These are phyloP conservation scores for Daboia siamensis DNA, from an alignment of 2,113 vertebrate genomes.

Conservation along the genomic window DNA sequence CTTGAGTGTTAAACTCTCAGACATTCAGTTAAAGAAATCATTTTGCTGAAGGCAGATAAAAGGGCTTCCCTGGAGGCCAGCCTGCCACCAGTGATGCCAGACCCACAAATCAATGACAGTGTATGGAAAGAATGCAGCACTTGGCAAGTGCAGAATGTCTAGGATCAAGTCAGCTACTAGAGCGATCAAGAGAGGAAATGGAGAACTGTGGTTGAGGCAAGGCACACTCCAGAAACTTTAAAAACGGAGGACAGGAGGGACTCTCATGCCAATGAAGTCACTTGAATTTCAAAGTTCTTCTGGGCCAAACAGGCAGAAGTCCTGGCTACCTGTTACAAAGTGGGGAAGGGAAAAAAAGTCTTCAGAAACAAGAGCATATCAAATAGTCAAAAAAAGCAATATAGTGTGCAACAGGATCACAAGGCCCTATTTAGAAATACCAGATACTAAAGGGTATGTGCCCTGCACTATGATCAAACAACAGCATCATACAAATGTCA, in stretches of 20 bases:
- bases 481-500: background rate
- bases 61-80: slow-evolving; percentile 11
- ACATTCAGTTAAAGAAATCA: background rate
- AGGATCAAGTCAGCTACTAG: slow-evolving; percentile 1
- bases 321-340: background rate
- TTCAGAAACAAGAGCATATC: background rate
- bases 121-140: slow-evolving; percentile 56
- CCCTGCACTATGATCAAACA: background rate
- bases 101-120: slow-evolving; percentile 45
- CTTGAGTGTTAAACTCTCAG: background rate
- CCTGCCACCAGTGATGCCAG: background rate
- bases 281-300: background rate
- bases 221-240: background rate
- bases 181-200: background rate
- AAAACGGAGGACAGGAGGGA: background rate
- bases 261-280: background rate
- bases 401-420: background rate
- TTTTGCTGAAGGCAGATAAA: background rate
- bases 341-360: background rate
- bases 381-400: background rate
- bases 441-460: background rate
- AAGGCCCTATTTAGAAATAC: background rate
- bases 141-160: background rate
- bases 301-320: background rate
- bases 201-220: background rate